phyloP scores from a whole-genome alignment of 2,888 invertebrate genomes.

The Girardia tigrina region DNA sequence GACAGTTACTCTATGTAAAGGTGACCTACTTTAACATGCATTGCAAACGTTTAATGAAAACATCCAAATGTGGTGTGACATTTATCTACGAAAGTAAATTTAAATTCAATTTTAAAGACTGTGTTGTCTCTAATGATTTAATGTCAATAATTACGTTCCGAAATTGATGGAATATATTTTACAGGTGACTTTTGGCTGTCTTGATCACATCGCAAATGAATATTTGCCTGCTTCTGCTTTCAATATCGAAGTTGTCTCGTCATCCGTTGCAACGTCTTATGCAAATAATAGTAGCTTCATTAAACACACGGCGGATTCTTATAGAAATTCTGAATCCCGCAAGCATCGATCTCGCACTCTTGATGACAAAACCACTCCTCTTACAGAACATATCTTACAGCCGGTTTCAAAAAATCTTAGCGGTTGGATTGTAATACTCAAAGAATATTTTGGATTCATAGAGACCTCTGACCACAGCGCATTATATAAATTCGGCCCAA shows the following conservation, averaged over 20 bases:
- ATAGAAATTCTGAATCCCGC: background rate
- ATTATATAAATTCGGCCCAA: background rate
- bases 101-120: no score
- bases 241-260: background rate
- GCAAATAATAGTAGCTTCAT: background rate
- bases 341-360: background rate
- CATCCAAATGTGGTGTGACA: no score
- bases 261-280: background rate
- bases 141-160: no score
- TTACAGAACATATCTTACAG: background rate
- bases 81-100: no score
- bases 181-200: background rate
- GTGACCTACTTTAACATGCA: no score
- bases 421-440: conserved; percentile 1
- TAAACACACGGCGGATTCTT: background rate
- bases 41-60: no score
- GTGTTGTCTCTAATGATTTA: no score
- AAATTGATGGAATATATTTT: no score
- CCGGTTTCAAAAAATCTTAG: background rate
- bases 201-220: background rate
- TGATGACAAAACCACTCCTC: background rate
- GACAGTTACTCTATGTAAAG: no score
- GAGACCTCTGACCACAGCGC: background rate
- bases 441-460: background rate
- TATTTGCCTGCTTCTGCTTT: background rate